Evolutionary conservation across 2,888 invertebrate species (phyloP).

Genomic region (Tricholauxania praeusta): DNA sequence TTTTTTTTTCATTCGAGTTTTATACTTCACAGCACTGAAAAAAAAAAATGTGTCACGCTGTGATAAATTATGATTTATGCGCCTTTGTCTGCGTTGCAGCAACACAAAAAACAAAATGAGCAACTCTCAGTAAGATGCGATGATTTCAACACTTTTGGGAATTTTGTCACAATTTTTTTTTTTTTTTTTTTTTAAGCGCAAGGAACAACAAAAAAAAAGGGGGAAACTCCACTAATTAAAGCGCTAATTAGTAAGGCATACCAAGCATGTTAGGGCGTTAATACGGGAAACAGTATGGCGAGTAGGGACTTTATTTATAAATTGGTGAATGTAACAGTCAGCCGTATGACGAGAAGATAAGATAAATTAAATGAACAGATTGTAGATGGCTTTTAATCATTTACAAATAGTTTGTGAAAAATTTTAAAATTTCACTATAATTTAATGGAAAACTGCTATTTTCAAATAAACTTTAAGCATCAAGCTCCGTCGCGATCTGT

Average conservation of each 20-base stretch:
- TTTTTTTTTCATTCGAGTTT: background rate
- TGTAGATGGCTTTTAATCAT: no score
- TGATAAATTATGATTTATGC: constrained; percentile 29
- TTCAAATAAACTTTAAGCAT: no score
- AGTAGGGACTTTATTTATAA: background rate
- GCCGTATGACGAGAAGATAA: background rate
- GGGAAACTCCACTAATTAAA: constrained; percentile 7
- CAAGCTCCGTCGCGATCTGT: no score
- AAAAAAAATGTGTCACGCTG: constrained; percentile 7
- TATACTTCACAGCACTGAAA: background rate
- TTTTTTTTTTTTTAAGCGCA: background rate
- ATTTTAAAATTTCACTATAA: no score
- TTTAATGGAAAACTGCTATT: no score
- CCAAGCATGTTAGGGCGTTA: background rate
- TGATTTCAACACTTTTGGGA: constrained; percentile 14
- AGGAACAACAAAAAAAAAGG: background rate
- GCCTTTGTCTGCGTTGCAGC: background rate
- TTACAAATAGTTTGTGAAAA: no score
- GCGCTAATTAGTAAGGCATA: constrained; percentile 25
- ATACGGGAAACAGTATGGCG: background rate
- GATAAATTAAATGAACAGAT: no score
- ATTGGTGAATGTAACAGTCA: background rate
- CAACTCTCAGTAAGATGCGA: no score
- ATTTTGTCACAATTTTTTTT: constrained; percentile 3
- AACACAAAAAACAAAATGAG: background rate